Base-by-base conservation (phyloP, 2,113 vertebrate genomes). In the Syngnathus floridae region DNA sequence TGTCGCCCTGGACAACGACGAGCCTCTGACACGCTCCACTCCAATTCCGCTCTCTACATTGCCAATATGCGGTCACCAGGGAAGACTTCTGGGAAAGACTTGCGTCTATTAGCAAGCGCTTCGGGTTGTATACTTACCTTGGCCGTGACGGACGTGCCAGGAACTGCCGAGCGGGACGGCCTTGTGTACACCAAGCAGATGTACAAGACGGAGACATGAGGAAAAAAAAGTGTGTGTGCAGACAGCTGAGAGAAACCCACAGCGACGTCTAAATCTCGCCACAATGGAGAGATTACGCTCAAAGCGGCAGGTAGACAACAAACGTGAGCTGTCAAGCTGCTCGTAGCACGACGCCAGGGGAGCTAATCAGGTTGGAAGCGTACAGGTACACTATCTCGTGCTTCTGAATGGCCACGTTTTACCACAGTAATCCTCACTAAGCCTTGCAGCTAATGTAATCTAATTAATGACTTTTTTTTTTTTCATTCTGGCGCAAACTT, bases 361-460 rank as follows among this genome's bases (percentile, higher is more conserved):
- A 41, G 61, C 75, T 86, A 85, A 89, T 84, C 88, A 80, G 85
- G 80, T 76, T 57, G 67, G 83, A 82, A 76, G 84, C 80, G 75
- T 77, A 83, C 88, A 91, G 91, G 91, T 91, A 87, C 84, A 75
- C 83, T 80, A 82, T 84, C 83, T 85, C 56, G 60, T 70, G 79
- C 83, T 84, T 78, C 81, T 68, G 80, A 86, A 76, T 66, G 77
- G 74, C 66, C 71, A 72, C 72, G 64, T 83, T 85, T 80, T 77
- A 62, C 76, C 73, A 87, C 86, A 82, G 82, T 91, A 91, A 91
- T 91, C 88, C 87, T 57, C 52, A 41, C 57, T 88, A 90, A 88
- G 83, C 89, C 82, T 84, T 81, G 77, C 73, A 82, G 82, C 78
- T 82, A 86, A 88, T 82, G 82, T 91, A 91, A 91, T 91, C 89